phyloP scores from a whole-genome alignment of 2,113 vertebrate species.

The Hirundichthys speculiger region DNA sequence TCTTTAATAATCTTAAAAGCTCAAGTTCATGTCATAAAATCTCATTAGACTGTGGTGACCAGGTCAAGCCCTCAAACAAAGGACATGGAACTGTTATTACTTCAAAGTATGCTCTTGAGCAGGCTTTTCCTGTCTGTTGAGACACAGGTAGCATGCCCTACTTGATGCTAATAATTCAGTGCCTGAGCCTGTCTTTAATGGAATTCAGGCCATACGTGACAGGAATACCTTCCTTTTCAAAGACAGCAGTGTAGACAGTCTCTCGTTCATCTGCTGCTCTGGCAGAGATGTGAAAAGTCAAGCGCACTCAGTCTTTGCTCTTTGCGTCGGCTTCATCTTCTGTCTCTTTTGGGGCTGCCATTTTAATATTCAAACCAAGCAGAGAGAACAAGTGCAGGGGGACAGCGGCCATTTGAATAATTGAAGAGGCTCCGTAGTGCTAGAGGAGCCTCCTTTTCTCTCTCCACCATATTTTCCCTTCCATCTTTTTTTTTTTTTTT shows the following conservation, averaged over 20 bases:
- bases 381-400: constrained; percentile 78
- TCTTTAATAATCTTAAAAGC: background rate
- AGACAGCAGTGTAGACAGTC: constrained; percentile 48
- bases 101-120: constrained; percentile 4
- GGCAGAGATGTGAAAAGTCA: constrained; percentile 52
- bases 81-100: background rate
- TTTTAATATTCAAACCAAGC: constrained; percentile 80
- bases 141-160: constrained; percentile 34
- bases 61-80: background rate
- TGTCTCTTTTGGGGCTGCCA: constrained; percentile 70
- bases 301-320: constrained; percentile 67
- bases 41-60: constrained; percentile 2
- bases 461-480: constrained; percentile 47
- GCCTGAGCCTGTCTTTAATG: constrained; percentile 52
- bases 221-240: constrained; percentile 55
- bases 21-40: constrained; percentile 5
- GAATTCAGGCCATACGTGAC: constrained; percentile 74
- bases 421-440: constrained; percentile 72
- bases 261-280: constrained; percentile 51
- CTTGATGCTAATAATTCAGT: constrained; percentile 47
- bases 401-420: constrained; percentile 79
- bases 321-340: constrained; percentile 71
- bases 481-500: constrained; percentile 45
- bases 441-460: constrained; percentile 56
- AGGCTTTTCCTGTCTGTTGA: constrained; percentile 24